A percentile compares a stretch with the other conserved stretches of the same genome.
These are phyloP conservation scores for Liasis olivaceus DNA, from an alignment of 2,797 vertebrate species.

Conservation along the genomic window DNA sequence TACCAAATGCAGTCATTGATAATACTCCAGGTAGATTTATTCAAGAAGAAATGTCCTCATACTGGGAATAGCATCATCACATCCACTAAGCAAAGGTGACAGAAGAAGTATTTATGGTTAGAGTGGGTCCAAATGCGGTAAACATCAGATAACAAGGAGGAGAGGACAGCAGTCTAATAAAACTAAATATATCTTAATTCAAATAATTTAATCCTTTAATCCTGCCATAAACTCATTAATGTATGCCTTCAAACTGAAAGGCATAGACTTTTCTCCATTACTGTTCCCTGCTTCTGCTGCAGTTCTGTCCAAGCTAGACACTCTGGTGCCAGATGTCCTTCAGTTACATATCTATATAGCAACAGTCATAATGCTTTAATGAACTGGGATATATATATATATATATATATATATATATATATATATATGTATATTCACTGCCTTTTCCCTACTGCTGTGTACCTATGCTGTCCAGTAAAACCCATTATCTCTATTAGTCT, in stretches of 20 bases:
- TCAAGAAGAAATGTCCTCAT: conserved; percentile 2
- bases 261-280: conserved; percentile 63
- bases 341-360: conserved; percentile 34
- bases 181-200: conserved; percentile 31
- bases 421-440: conserved; percentile 64
- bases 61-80: conserved; percentile 6
- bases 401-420: conserved; percentile 62
- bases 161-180: neutral
- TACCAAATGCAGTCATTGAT: neutral
- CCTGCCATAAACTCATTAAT: conserved; percentile 50
- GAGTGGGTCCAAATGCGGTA: neutral
- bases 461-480: conserved; percentile 76
- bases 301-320: conserved; percentile 54
- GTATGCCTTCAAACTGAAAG: conserved; percentile 37
- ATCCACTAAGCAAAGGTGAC: neutral
- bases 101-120: neutral
- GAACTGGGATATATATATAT: conserved; percentile 63
- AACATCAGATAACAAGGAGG: neutral
- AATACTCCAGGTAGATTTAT: neutral
- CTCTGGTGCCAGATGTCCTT: conserved; percentile 57
- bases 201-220: conserved; percentile 57
- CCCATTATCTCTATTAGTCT: conserved; percentile 80
- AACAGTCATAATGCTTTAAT: conserved; percentile 70
- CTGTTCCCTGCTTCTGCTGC: conserved; percentile 45
- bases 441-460: conserved; percentile 63